Base-by-base conservation (phyloP, 2,888 invertebrate species). In the Xiphydria camelus region DNA sequence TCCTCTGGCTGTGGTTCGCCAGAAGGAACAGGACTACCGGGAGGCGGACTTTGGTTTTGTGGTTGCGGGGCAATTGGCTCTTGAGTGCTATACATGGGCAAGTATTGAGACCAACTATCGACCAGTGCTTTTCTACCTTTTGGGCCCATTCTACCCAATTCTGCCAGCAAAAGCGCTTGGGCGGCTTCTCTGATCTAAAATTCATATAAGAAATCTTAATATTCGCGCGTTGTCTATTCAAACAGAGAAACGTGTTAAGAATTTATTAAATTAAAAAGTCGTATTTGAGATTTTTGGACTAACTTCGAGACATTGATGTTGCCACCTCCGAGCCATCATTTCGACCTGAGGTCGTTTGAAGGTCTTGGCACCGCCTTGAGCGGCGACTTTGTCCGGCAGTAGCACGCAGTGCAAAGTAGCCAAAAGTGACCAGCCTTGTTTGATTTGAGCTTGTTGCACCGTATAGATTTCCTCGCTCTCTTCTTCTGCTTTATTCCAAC, bases 341-440 rank as follows among this genome's bases (percentile, higher is more conserved):
- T 99, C 98, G 3, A 99, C 93, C 76, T 94, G 92, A 0, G 97
- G 96, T n/a, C 94, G 84, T 70, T 95, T 93, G 77, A 93, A 95
- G 49, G 83, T 83, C 73, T 85, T 87, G 0, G 88, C 85, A 22
- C 88, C 88, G 67, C 82, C 76, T 63, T 57, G 76, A 0, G 83
- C 81, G 0, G 87, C 84, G 5, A 96, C 89, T 73, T 94, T 92
- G 64, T 98, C 97, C 0, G 98, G 97, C 47, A 99, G 78, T 34
- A 97, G 80, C 18, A 98, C 94, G 67, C 97, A 97, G 76, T 99
- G 98, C 35, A 98, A 81, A 0, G 98, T 95, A 0, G 98, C 96
- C 41, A 98, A 79, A 14, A 96, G 80, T 17, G 94, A 95, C 98
- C 99, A 99, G 53, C 96, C 96, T 73, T 96, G 94, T 76, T 95